Percentiles rank a stretch among this genome's conserved stretches.
Evolutionary conservation across 2,797 vertebrate genomes (phyloP).

Genomic region (Chaetodon trifasciatus): DNA sequence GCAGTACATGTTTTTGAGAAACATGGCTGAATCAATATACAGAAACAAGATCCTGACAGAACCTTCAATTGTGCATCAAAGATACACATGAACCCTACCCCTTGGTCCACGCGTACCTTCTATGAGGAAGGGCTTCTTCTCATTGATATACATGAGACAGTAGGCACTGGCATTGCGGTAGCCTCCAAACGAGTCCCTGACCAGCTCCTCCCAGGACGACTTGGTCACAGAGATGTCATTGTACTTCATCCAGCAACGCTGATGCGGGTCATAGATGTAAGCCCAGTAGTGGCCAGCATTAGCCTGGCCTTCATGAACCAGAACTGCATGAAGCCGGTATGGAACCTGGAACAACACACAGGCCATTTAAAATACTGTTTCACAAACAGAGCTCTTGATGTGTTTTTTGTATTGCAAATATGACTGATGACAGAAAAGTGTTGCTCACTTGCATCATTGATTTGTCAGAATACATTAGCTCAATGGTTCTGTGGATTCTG

Average conservation of each 20-base stretch:
- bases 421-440: background rate
- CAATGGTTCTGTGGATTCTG: conserved; percentile 97
- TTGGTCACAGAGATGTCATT: conserved; percentile 98
- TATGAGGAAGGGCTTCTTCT: conserved; percentile 96
- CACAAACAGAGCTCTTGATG: background rate
- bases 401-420: background rate
- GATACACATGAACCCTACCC: background rate
- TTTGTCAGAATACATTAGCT: conserved; percentile 99
- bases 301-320: conserved; percentile 98
- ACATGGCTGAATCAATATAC: too few relatives aligned
- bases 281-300: conserved; percentile 99
- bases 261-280: conserved; percentile 95
- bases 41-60: too few relatives aligned
- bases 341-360: conserved; percentile 87
- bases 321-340: conserved; percentile 95
- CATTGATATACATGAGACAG: conserved; percentile 99
- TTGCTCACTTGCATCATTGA: conserved; percentile 95
- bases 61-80: background rate
- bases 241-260: conserved; percentile 98
- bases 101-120: conserved; percentile 83
- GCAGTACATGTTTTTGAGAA: too few relatives aligned
- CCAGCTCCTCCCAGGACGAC: conserved; percentile 98
- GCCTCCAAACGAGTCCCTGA: conserved; percentile 97
- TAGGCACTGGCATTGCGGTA: conserved; percentile 99
- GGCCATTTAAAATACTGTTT: background rate